Conservation (phyloP, 2,797 vertebrate genomes). For the Cynopterus sphinx region DNA sequence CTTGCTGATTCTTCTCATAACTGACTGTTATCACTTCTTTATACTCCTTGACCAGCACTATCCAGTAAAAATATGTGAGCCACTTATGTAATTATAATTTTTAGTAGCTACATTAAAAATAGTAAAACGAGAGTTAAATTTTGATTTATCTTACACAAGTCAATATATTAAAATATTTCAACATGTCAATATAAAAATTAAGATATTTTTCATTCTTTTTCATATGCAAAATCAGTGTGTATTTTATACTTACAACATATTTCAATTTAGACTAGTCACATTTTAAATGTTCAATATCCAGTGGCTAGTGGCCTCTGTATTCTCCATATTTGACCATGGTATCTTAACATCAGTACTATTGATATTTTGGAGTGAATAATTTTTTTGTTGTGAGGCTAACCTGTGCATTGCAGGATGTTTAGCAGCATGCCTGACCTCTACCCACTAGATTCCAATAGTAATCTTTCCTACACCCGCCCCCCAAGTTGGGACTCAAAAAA, state of each 20-base stretch:
- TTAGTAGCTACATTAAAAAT: background rate
- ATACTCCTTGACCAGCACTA: background rate
- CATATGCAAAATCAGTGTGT: background rate
- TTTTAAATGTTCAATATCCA: background rate
- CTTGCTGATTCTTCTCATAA: background rate
- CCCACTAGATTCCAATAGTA: background rate
- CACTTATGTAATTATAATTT: background rate
- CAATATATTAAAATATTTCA: background rate
- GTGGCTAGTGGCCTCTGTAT: background rate
- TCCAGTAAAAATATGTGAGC: background rate
- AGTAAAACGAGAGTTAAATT: background rate
- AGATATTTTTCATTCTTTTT: background rate
- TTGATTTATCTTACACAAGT: background rate
- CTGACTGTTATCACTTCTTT: background rate
- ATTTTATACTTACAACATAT: background rate
- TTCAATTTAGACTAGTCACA: background rate
- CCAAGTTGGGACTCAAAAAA: background rate
- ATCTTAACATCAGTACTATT: background rate
- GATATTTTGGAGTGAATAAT: background rate
- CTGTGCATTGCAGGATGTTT: background rate
- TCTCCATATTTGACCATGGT: background rate
- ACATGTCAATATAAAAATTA: background rate
- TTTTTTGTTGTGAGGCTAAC: background rate
- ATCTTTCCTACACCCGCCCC: background rate
- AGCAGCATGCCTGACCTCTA: background rate